These are phyloP conservation scores for Rhinolophus sinicus DNA, from an alignment of 2,113 vertebrate species.

Conservation along the genomic window DNA sequence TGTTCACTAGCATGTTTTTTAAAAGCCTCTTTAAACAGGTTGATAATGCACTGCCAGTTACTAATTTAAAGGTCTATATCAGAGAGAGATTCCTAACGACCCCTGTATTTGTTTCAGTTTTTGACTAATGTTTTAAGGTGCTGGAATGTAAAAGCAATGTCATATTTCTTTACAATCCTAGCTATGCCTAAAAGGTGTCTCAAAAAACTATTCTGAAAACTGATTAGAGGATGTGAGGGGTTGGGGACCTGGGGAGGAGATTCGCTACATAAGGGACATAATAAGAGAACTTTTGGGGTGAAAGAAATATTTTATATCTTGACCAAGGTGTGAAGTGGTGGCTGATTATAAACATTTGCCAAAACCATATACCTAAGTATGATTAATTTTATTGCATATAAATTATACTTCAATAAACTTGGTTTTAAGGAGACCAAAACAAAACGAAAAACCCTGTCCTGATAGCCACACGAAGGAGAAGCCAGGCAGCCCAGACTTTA, in stretches of 20 bases:
- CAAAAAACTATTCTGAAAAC: background rate
- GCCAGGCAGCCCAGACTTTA: background rate
- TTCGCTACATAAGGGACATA: background rate
- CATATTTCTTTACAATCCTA: slow-evolving; percentile 6
- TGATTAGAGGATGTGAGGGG: background rate
- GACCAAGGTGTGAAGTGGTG: background rate
- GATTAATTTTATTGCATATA: background rate
- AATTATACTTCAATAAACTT: background rate
- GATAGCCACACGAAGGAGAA: background rate
- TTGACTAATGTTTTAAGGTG: background rate
- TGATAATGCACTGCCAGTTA: background rate
- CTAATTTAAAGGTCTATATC: background rate
- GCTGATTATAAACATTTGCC: background rate
- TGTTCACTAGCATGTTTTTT: background rate
- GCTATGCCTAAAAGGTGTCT: background rate
- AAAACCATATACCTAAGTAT: background rate
- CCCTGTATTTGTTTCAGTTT: background rate
- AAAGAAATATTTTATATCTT: background rate
- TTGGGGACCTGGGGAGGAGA: background rate
- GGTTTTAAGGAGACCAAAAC: background rate
- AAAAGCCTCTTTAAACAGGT: slow-evolving; percentile 10
- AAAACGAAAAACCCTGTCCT: background rate
- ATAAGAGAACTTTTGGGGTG: background rate
- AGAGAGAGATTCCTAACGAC: background rate
- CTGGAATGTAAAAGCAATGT: background rate